phyloP scores from a whole-genome alignment of 2,113 vertebrate species.

The Bubo scandiacus region DNA sequence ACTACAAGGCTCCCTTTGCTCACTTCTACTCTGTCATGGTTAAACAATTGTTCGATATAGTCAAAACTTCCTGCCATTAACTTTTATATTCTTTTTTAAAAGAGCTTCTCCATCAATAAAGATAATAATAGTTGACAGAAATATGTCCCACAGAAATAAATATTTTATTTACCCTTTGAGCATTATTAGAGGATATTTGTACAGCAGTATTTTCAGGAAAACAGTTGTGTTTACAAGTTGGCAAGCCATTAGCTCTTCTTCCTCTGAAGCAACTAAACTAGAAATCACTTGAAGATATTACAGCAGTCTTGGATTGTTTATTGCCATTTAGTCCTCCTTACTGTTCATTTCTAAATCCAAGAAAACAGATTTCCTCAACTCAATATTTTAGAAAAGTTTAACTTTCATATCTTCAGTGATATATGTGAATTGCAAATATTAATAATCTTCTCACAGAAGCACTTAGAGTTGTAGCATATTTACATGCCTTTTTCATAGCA shows the following conservation, averaged over 20 bases:
- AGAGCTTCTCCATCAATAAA: conserved; percentile 34
- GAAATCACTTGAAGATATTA: conserved; percentile 37
- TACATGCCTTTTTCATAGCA: neutral
- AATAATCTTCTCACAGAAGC: conserved; percentile 14
- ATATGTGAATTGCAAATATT: conserved; percentile 29
- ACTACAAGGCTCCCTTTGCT: neutral
- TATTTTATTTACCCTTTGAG: conserved; percentile 50
- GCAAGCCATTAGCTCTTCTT: conserved; percentile 43
- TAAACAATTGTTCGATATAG: neutral
- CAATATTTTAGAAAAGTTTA: neutral
- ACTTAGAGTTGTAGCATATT: conserved; percentile 7
- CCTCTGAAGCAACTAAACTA: conserved; percentile 20
- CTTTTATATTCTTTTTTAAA: conserved; percentile 24
- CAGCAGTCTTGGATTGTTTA: neutral
- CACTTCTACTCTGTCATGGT: neutral
- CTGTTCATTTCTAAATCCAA: neutral
- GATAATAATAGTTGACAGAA: conserved; percentile 19
- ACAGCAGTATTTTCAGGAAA: conserved; percentile 17
- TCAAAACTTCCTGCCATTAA: conserved; percentile 39
- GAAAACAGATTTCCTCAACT: neutral
- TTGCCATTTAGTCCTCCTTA: conserved; percentile 20
- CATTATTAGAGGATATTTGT: conserved; percentile 12
- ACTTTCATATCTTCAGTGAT: neutral
- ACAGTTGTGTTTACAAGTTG: neutral
- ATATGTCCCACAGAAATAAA: neutral